Evolutionary conservation across 1,140 invertebrate species (phyloP).

Genomic region (Augochlora pura): DNA sequence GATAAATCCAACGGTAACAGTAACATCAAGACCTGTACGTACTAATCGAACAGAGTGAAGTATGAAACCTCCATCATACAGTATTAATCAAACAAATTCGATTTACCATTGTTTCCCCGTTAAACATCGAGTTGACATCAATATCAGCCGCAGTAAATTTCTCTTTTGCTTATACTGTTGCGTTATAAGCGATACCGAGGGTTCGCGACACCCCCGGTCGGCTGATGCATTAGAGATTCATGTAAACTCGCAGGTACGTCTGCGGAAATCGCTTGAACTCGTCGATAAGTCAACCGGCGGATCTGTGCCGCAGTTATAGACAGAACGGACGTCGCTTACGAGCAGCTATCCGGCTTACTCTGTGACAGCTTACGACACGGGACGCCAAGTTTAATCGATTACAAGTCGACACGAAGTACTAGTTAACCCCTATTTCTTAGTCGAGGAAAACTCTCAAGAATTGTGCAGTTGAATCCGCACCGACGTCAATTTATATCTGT

Average conservation of each 20-base stretch:
- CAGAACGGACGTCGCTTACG: slow-evolving; percentile 11
- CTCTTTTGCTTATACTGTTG: background rate
- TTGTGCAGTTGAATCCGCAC: too few relatives aligned
- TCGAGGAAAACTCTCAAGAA: too few relatives aligned
- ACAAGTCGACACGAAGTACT: slow-evolving; percentile 6
- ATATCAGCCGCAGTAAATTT: background rate
- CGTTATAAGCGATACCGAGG: background rate
- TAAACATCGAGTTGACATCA: background rate
- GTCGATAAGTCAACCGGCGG: slow-evolving; percentile 27
- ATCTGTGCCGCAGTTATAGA: slow-evolving; percentile 34
- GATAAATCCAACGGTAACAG: too few relatives aligned
- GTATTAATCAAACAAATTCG: too few relatives aligned
- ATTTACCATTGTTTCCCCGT: too few relatives aligned
- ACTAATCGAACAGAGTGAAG: too few relatives aligned
- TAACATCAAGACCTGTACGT: too few relatives aligned
- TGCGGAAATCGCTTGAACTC: slow-evolving; percentile 27
- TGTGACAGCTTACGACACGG: slow-evolving; percentile 10
- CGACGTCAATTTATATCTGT: too few relatives aligned
- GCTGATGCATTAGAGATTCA: background rate
- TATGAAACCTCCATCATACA: too few relatives aligned
- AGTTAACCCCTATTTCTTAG: too few relatives aligned
- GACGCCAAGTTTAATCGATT: slow-evolving; percentile 27
- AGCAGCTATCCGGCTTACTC: background rate
- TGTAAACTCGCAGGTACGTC: background rate
- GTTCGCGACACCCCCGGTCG: background rate